Percentiles rank a stretch among this genome's conserved stretches.
Conservation (phyloP, 2,888 invertebrate genomes). For the Agrochola macilenta region DNA sequence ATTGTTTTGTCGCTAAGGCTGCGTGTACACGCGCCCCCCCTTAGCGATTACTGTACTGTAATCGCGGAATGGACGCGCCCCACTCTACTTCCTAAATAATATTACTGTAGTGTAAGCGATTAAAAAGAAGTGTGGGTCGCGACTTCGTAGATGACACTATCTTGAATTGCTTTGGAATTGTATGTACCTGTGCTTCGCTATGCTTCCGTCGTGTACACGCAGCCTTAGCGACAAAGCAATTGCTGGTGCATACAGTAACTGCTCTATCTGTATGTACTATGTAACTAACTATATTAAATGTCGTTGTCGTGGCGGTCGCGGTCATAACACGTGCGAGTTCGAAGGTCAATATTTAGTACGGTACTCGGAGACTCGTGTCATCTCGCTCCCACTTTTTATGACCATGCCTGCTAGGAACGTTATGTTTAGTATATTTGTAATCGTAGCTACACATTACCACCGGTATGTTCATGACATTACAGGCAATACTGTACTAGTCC, state of each 20-base stretch:
- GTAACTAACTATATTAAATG: background rate
- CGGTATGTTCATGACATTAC: slow-evolving; percentile 11
- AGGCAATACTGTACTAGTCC: background rate
- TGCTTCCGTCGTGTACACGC: background rate
- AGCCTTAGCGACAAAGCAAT: background rate
- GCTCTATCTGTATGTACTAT: background rate
- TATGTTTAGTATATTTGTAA: background rate
- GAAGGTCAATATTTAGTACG: background rate
- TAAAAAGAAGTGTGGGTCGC: no score
- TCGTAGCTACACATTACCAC: background rate
- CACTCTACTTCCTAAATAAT: no score
- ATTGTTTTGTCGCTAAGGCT: no score
- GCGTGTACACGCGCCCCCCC: no score
- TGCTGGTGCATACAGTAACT: background rate
- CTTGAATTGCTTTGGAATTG: background rate
- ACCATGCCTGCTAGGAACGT: background rate
- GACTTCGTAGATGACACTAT: no score
- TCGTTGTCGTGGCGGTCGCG: no score
- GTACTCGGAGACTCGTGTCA: background rate
- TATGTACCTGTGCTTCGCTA: background rate
- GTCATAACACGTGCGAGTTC: background rate
- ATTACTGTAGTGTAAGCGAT: no score
- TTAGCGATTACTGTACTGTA: no score
- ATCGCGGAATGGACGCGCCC: no score
- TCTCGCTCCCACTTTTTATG: background rate